Percentiles rank a stretch among this genome's conserved stretches.
Conservation (phyloP, 2,113 vertebrate species). For the Albula glossodonta region DNA sequence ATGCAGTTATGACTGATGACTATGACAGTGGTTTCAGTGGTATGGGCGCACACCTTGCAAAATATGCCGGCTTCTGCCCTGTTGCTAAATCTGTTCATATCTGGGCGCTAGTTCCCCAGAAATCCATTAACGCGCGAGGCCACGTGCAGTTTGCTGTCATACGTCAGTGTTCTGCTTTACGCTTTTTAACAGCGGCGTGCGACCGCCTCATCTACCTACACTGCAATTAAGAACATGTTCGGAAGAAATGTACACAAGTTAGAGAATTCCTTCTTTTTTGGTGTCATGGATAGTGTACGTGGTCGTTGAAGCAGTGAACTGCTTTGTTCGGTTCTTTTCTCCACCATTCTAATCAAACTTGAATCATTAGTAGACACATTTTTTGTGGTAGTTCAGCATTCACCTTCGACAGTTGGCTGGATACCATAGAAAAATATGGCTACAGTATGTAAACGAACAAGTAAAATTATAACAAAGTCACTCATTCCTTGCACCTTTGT, state of each 20-base stretch:
- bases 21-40: background rate
- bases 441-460: background rate
- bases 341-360: background rate
- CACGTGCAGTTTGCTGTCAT: slow-evolving; percentile 26
- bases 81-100: background rate
- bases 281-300: background rate
- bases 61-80: background rate
- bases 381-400: background rate
- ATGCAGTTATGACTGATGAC: background rate
- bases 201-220: background rate
- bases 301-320: background rate
- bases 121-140: background rate
- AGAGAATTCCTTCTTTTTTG: background rate
- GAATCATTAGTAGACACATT: background rate
- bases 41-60: background rate
- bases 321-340: background rate
- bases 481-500: background rate
- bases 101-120: background rate
- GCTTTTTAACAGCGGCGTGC: background rate
- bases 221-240: background rate
- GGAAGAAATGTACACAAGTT: background rate
- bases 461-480: background rate
- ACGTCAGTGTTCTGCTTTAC: background rate
- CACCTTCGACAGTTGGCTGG: background rate
- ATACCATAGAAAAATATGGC: no score